Conservation (phyloP, 2,797 vertebrate species). For the Octomys mimax region DNA sequence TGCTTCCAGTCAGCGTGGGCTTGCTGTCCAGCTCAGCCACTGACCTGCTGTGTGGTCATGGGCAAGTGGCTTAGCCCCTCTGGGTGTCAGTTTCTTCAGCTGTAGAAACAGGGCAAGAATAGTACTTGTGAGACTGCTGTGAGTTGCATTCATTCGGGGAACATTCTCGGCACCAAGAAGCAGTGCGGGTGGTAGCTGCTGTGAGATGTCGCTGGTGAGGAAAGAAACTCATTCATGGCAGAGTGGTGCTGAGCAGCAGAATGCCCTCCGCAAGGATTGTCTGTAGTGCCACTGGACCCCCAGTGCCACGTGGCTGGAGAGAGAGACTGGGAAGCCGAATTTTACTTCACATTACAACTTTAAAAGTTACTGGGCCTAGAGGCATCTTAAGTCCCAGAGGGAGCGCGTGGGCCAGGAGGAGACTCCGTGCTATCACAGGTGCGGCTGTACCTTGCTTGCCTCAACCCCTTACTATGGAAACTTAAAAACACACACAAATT, state of each 20-base stretch:
- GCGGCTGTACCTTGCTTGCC: background rate
- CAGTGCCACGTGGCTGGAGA: rapidly evolving
- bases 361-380: background rate
- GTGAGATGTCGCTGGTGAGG: background rate
- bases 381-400: background rate
- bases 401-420: background rate
- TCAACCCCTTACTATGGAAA: background rate
- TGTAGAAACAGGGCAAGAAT: background rate
- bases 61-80: background rate
- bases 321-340: background rate
- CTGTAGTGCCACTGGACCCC: rapidly evolving
- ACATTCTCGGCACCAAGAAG: background rate
- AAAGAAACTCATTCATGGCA: background rate
- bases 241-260: rapidly evolving
- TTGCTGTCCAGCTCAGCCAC: background rate
- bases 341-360: background rate
- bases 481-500: background rate
- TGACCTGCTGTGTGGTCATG: background rate
- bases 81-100: background rate
- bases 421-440: no score
- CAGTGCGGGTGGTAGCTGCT: background rate
- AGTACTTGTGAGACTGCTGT: background rate
- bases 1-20: background rate
- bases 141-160: background rate
- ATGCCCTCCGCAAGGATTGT: rapidly evolving